Base-by-base conservation (phyloP, 2,113 vertebrate genomes). In the Eulemur rufifrons region DNA sequence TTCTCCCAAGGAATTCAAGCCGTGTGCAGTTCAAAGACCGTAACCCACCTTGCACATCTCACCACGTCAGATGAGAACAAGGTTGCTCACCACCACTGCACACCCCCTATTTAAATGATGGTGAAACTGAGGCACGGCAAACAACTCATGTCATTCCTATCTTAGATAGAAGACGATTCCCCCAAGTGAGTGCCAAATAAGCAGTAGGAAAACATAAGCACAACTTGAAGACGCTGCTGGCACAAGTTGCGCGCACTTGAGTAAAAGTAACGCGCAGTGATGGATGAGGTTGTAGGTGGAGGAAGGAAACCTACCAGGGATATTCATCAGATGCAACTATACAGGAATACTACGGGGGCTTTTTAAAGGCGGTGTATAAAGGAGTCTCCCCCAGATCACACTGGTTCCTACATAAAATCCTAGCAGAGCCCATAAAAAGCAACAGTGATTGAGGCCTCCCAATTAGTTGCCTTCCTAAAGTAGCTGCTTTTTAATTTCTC, bases 381-480 rank as follows among this genome's bases (percentile, higher is more conserved):
- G 89, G 34, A 90, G 69, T 20, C 6, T 11, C 32, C n/a, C 32
- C 69, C 87, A 81, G 56, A 50, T 71, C 61, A 59, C 52, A 23
- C 25, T 47, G 52, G 76, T 34, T 89, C 82, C 89, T 80, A 32
- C 11, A 17, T 42, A 52, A 98, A 89, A 89, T 93, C 68, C 56
- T 69, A 34, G 8, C 68, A 86, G 23, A 86, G n/a, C 34, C 69
- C 71, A 86, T 47, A 56, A 81, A 91, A 32, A 89, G 18, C 21
- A 73, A 52, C 56, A 59, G 47, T 85, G 59, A 56, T 3, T 20
- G 45, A 92, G 93, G 64, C 45, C 85, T 96, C 87, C 86, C 74
- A 47, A 64, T 54, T 52, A 71, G 52, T 6, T 93, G 52, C 50
- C 82, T 82, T 89, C 61, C 71, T 69, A 45, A 64, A 34, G 52